phyloP scores from a whole-genome alignment of 2,888 invertebrate species.

The Hirtodrosophila duncani region DNA sequence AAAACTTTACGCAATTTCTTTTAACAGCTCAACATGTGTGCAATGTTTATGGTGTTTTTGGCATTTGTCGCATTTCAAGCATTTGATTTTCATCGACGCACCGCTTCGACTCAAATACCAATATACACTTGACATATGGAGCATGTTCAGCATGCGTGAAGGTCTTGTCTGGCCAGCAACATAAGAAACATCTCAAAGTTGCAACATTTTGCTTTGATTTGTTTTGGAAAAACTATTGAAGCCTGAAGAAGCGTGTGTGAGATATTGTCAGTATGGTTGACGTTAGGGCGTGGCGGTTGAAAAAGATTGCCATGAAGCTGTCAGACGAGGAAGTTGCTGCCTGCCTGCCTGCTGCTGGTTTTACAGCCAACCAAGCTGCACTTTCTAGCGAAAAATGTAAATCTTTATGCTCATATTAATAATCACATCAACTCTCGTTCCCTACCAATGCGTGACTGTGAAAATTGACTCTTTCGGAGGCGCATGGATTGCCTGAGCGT shows the following conservation, averaged over 20 bases:
- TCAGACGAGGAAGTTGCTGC: conserved; percentile 31
- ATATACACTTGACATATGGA: conserved; percentile 58
- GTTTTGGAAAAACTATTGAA: too few relatives aligned
- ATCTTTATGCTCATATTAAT: neutral
- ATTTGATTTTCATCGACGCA: conserved; percentile 8
- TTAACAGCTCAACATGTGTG: conserved; percentile 10
- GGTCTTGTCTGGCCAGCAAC: conserved; percentile 13
- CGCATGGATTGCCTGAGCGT: conserved; percentile 32
- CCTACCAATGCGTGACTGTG: conserved; percentile 1
- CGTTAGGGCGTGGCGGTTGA: conserved; percentile 38
- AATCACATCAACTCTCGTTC: neutral
- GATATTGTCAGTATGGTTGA: conserved; percentile 33
- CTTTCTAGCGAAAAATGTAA: conserved; percentile 21
- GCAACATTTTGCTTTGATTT: conserved; percentile 46
- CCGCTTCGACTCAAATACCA: conserved; percentile 21
- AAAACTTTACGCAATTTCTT: conserved; percentile 56
- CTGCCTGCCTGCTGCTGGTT: conserved; percentile 8
- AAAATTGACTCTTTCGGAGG: conserved; percentile 17
- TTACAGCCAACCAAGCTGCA: conserved; percentile 13
- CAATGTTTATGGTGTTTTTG: conserved; percentile 17
- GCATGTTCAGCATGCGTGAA: conserved; percentile 17
- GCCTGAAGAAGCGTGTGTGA: too few relatives aligned
- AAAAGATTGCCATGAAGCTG: conserved; percentile 9
- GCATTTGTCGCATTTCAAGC: conserved; percentile 18
- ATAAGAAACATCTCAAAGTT: conserved; percentile 29